Percentiles rank a stretch among this genome's conserved stretches.
Evolutionary conservation across 2,113 vertebrate genomes (phyloP).

Genomic region (Phyllopteryx taeniolatus): DNA sequence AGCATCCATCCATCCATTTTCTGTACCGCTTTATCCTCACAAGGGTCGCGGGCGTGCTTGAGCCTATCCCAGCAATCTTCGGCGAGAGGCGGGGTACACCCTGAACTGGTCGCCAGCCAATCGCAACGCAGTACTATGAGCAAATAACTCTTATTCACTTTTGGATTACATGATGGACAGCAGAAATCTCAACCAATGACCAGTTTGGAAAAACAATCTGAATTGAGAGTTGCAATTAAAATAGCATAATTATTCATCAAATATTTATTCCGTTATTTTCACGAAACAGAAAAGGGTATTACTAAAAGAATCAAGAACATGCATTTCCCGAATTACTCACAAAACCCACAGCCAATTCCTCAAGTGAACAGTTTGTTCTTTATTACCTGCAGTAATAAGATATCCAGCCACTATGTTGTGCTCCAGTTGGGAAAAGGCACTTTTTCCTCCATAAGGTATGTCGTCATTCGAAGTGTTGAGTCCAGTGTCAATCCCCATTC

Average conservation of each 20-base stretch:
- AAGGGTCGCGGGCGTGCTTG: too few relatives aligned
- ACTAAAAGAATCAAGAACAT: background rate
- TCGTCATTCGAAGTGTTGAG: constrained; percentile 46
- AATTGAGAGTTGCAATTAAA: too few relatives aligned
- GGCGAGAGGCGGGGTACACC: too few relatives aligned
- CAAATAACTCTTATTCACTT: background rate
- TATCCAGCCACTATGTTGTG: constrained; percentile 93
- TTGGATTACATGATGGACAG: background rate
- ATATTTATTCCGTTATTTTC: background rate
- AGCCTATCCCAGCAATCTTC: too few relatives aligned
- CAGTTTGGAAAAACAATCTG: background rate
- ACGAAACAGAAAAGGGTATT: background rate
- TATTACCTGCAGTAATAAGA: constrained; percentile 91
- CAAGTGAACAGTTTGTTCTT: constrained; percentile 5
- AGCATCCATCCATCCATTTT: too few relatives aligned
- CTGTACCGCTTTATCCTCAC: too few relatives aligned
- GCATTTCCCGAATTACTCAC: background rate
- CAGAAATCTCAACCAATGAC: background rate
- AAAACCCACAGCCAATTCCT: background rate
- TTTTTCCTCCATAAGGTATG: constrained; percentile 47
- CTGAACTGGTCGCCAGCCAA: too few relatives aligned
- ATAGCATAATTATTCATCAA: background rate
- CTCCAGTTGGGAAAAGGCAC: constrained; percentile 72
- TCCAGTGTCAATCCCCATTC: constrained; percentile 37
- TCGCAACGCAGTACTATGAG: background rate